These are phyloP conservation scores for Pipistrellus kuhlii DNA, from an alignment of 2,797 vertebrate species.

Conservation along the genomic window DNA sequence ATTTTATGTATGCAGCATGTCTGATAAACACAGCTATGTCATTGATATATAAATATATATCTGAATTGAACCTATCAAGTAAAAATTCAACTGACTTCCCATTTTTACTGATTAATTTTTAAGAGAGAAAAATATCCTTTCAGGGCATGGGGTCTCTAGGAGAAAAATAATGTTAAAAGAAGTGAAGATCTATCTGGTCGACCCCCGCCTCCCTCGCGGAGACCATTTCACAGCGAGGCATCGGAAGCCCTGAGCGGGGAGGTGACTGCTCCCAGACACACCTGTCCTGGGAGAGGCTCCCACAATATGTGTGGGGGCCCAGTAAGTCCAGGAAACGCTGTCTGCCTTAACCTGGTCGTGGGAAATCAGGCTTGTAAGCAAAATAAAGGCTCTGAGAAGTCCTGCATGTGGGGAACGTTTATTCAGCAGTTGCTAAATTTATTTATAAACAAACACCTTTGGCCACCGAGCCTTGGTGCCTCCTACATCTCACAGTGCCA, in stretches of 20 bases:
- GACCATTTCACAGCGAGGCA: not conserved
- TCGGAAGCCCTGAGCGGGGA: not conserved
- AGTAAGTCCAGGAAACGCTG: not conserved
- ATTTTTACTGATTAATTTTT: conserved; percentile 40
- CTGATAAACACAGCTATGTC: not conserved
- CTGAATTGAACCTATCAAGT: conserved; percentile 38
- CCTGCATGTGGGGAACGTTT: not conserved
- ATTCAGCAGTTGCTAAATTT: not conserved
- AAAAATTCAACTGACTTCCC: conserved; percentile 34
- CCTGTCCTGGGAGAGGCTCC: not conserved
- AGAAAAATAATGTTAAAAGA: conserved; percentile 13
- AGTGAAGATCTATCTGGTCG: not conserved
- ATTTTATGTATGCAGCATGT: not conserved
- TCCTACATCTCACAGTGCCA: not conserved
- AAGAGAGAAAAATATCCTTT: conserved; percentile 35
- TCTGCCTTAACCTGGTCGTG: not conserved
- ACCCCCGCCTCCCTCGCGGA: too few relatives aligned
- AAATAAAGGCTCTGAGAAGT: conserved; percentile 51
- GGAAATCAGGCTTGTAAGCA: conserved; percentile 19
- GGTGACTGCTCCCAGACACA: conserved; percentile 20
- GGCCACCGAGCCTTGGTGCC: not conserved
- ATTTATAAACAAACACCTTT: not conserved
- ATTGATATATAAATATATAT: not conserved
- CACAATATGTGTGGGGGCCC: not conserved
- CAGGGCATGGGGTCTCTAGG: not conserved